Evolutionary conservation across 2,888 invertebrate species (phyloP).

Genomic region (Sesia bembeciformis): DNA sequence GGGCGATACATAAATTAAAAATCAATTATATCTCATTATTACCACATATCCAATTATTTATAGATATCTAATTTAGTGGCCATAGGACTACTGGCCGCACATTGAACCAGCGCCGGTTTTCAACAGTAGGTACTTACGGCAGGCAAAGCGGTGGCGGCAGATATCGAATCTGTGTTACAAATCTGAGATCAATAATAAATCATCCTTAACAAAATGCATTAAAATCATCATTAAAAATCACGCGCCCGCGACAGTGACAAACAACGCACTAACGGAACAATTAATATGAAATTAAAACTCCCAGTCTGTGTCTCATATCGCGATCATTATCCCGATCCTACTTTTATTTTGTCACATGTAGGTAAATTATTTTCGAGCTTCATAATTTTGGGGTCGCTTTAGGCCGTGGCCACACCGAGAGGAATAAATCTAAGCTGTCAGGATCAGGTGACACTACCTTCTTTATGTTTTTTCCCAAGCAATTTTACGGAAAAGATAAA

Average conservation of each 20-base stretch:
- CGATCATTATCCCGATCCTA: neutral
- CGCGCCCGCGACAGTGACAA: no score
- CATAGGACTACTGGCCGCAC: no score
- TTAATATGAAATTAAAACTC: neutral
- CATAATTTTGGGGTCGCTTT: slow-evolving; percentile 65
- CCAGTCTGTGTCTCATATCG: neutral
- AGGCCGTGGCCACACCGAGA: slow-evolving; percentile 68
- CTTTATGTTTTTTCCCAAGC: slow-evolving; percentile 77
- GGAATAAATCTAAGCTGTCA: slow-evolving; percentile 64
- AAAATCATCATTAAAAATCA: neutral
- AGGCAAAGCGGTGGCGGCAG: no score
- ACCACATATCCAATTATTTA: no score
- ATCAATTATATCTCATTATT: no score
- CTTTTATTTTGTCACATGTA: slow-evolving; percentile 20
- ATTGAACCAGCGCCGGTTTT: no score
- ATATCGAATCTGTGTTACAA: neutral
- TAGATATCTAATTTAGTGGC: no score
- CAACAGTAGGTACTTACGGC: no score
- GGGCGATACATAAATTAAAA: no score
- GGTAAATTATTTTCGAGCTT: slow-evolving; percentile 63
- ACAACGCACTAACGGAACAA: neutral
- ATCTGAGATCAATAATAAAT: neutral
- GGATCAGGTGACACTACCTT: slow-evolving; percentile 75
- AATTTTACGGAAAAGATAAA: slow-evolving; percentile 74
- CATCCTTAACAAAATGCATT: neutral